These are phyloP conservation scores for Rhimphoctona megacephalus DNA, from an alignment of 2,888 invertebrate species.

Conservation along the genomic window DNA sequence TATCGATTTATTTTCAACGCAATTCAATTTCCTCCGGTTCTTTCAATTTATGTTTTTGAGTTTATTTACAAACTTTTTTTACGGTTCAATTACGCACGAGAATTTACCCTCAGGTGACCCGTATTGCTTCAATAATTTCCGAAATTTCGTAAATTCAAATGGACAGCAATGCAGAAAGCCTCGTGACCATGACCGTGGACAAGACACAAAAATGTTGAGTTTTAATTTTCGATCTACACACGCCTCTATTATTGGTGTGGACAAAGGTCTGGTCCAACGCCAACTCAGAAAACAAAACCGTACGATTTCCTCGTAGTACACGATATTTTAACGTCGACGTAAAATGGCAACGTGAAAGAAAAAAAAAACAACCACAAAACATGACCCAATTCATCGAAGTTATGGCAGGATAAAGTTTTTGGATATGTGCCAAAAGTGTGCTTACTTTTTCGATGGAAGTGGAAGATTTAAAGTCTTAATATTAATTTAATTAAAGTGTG, in stretches of 20 bases:
- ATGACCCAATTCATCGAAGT: slow-evolving; percentile 53
- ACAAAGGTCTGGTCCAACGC: slow-evolving; percentile 54
- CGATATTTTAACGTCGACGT: slow-evolving; percentile 21
- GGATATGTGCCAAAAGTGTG: slow-evolving; percentile 36
- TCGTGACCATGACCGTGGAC: slow-evolving; percentile 61
- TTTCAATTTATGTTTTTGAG: neutral
- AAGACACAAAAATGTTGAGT: slow-evolving; percentile 36
- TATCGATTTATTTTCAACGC: neutral
- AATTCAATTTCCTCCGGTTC: neutral
- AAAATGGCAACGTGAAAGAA: slow-evolving; percentile 14
- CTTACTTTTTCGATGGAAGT: neutral
- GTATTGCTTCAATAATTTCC: neutral
- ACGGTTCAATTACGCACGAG: neutral
- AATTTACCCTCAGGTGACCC: neutral
- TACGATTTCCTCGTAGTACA: slow-evolving; percentile 4
- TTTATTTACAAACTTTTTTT: neutral
- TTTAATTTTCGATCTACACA: slow-evolving; percentile 13
- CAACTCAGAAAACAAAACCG: slow-evolving; percentile 44
- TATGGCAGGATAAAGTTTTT: slow-evolving; percentile 20
- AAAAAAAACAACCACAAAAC: slow-evolving; percentile 13
- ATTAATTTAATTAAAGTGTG: neutral
- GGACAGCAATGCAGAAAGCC: slow-evolving; percentile 30
- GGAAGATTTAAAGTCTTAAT: neutral
- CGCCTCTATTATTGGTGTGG: slow-evolving; percentile 1
- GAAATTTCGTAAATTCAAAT: slow-evolving; percentile 21